phyloP scores from a whole-genome alignment of 2,113 vertebrate species.

The Corythornis vintsioides region DNA sequence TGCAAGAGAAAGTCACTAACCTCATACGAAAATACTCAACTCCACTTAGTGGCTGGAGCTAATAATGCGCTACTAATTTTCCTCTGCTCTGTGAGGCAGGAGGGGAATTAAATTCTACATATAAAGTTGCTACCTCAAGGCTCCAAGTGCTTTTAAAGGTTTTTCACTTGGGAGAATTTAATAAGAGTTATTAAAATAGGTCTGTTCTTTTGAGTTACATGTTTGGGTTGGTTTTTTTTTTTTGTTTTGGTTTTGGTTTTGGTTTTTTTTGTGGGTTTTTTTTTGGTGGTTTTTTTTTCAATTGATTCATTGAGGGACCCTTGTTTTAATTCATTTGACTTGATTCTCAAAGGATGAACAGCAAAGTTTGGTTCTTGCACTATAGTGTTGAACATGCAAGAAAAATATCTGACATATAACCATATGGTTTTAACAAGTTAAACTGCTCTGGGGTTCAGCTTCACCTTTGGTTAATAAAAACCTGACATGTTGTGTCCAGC shows the following conservation, averaged over 20 bases:
- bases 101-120: slow-evolving; percentile 75
- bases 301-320: slow-evolving; percentile 52
- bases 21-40: slow-evolving; percentile 66
- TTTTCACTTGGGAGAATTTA: slow-evolving; percentile 73
- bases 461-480: slow-evolving; percentile 80
- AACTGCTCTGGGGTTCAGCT: slow-evolving; percentile 70
- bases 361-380: slow-evolving; percentile 66
- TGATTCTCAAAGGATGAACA: slow-evolving; percentile 70
- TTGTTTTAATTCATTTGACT: slow-evolving; percentile 72
- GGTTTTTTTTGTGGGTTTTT: too few relatives aligned
- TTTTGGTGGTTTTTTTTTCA: background rate
- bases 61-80: slow-evolving; percentile 66
- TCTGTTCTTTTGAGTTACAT: slow-evolving; percentile 66
- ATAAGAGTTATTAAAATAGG: slow-evolving; percentile 59
- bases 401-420: slow-evolving; percentile 60
- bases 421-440: slow-evolving; percentile 61
- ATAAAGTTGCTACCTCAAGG: slow-evolving; percentile 85
- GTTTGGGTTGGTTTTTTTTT: background rate
- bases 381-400: slow-evolving; percentile 54
- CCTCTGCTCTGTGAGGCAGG: slow-evolving; percentile 62
- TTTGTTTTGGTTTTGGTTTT: background rate
- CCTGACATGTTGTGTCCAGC: slow-evolving; percentile 73
- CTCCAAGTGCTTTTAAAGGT: slow-evolving; percentile 79
- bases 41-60: slow-evolving; percentile 68
- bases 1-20: slow-evolving; percentile 53